Evolutionary conservation across 2,797 vertebrate genomes (phyloP), one percentile per base, ranked within the genome.

Genomic region (Muscicapa comitata): DNA sequence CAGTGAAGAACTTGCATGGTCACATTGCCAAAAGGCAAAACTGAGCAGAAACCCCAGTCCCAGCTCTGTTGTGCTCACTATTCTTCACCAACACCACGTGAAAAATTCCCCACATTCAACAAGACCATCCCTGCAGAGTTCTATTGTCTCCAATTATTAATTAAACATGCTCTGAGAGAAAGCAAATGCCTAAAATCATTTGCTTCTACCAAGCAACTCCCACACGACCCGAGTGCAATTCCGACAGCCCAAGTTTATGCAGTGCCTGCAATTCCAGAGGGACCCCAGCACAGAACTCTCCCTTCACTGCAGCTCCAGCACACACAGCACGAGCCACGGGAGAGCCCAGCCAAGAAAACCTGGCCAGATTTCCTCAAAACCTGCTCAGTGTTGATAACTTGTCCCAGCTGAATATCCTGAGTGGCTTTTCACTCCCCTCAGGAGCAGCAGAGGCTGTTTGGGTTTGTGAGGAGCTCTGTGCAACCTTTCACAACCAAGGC

Each of bases 101-200:
- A 94, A 88, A 91, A 95, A 95, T 90, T 94, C 88, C 67, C 89
- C 47, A 77, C 75, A 83, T 95, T 85, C 72, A 87, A 62, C 61
- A 67, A 43, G 72, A 29, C 2, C 16, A 73, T 88, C 93, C 95
- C 95, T 70, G 73, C 86, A 81, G 90, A 95, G 90, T 35, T 92
- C 94, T 29, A 88, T 93, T 96, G 93, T 96, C 94, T 95, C 88
- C 20, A 76, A 26, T 88, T 94, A 96, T 93, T 96, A 95, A 95
- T 95, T 95, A 94, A 94, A 89, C 86, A 93, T 90, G 92, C 75
- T 94, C 87, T 59, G 89, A 75, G 91, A 95, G 94, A 92, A 95
- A 96, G 94, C 79, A 92, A 95, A 91, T 93, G 78, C 91, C 87
- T 86, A 65, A 91, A 95, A 95, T 90, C 57, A 74, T 93, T 95